These are phyloP conservation scores for Corapipo altera DNA, from an alignment of 2,113 vertebrate species.

Conservation along the genomic window DNA sequence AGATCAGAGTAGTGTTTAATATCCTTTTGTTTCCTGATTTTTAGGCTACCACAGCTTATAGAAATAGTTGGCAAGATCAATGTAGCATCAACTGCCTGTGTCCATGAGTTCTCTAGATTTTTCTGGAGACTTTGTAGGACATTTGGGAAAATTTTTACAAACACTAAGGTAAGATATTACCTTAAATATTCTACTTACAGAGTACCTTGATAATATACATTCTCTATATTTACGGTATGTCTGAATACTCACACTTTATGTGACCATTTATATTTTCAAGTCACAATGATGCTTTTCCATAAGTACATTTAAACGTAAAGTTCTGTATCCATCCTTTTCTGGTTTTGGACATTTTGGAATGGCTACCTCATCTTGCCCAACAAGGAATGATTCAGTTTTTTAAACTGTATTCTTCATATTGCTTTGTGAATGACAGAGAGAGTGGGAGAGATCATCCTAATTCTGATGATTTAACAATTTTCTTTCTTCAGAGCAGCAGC, in stretches of 20 bases:
- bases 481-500: neutral
- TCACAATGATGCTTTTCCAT: neutral
- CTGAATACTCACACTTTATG: neutral
- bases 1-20: neutral
- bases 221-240: fast-evolving
- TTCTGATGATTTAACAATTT: neutral
- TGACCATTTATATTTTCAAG: neutral
- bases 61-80: conserved; percentile 96
- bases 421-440: neutral
- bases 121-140: conserved; percentile 99
- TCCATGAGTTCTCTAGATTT: conserved; percentile 98
- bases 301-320: neutral
- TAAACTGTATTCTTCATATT: neutral
- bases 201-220: neutral
- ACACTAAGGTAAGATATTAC: conserved; percentile 88
- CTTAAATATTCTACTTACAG: neutral
- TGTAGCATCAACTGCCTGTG: conserved; percentile 91
- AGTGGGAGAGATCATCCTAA: neutral
- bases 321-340: neutral
- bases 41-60: conserved; percentile 94
- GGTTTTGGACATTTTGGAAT: neutral
- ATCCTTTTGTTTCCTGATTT: conserved; percentile 53
- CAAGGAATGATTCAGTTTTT: neutral
- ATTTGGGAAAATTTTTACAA: conserved; percentile 98
- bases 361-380: neutral